A percentile compares a stretch with the other conserved stretches of the same genome.
Evolutionary conservation across 2,888 invertebrate genomes (phyloP).

Genomic region (Caenorhabditis wallacei): DNA sequence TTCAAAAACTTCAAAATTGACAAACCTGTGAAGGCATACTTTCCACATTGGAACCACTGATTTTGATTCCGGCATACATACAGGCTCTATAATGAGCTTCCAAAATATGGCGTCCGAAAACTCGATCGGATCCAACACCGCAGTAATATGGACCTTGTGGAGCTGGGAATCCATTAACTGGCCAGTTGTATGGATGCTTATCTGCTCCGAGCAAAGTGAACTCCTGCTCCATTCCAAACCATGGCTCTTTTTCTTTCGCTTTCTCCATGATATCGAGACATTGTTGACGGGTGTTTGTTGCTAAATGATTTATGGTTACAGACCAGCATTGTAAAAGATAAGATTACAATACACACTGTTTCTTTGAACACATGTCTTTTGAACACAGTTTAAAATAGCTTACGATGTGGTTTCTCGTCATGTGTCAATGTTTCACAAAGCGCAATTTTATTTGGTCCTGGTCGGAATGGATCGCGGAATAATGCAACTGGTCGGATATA

Average conservation of each 20-base stretch:
- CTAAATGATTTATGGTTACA: conserved; percentile 63
- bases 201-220: conserved; percentile 85
- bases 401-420: conserved; percentile 75
- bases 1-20: no score
- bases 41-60: conserved; percentile 96
- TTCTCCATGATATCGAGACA: conserved; percentile 84
- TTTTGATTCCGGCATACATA: conserved; percentile 93
- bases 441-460: conserved; percentile 76
- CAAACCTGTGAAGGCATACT: conserved; percentile 88
- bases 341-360: neutral
- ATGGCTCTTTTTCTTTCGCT: conserved; percentile 79
- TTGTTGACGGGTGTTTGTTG: conserved; percentile 84
- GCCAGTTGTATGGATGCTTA: conserved; percentile 80
- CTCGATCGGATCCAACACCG: conserved; percentile 95
- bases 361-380: no score
- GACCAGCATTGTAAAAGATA: neutral
- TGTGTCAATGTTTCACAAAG: conserved; percentile 77
- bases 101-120: conserved; percentile 95
- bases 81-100: conserved; percentile 96
- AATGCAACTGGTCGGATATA: conserved; percentile 92
- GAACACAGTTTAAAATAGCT: conserved; percentile 35
- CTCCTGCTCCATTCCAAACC: conserved; percentile 86
- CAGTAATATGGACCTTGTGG: conserved; percentile 92
- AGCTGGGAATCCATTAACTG: conserved; percentile 72
- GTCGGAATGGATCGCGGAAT: conserved; percentile 90